Base-by-base conservation (phyloP, 2,888 invertebrate genomes). In the Pasiphila rectangulata region DNA sequence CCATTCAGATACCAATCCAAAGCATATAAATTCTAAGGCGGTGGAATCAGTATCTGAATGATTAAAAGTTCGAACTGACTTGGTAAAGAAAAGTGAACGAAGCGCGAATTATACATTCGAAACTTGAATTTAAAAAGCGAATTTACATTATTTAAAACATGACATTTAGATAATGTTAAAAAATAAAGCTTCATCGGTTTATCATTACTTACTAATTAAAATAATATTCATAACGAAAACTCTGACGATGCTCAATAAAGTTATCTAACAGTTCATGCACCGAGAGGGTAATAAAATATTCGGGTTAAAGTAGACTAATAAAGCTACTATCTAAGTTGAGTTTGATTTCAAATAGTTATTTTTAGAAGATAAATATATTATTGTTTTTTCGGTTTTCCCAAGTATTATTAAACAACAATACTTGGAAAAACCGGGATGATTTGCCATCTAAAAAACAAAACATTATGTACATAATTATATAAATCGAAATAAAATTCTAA, bases 181-280 rank as follows among this genome's bases (percentile, higher is more conserved):
- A 6, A 6, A 21, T 21, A 21, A 21, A 21, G 21, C 1, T 6
- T 6, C 21, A 21, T 5, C 6, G 4, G 21, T 21, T 21, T 21
- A 6, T 21, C 7, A 21, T 1, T 4, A 6, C 4, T 6, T 6
- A 6, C 21, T 21, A 6, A 21, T 21, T 7, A 21, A 21, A 6
- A 21, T 21, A 6, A 6, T 21, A 9, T 9, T 16, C 5, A 32
- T 4, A 3, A 32, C 4, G 4, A 32, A 16, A 17, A 15, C 17
- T 16, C 9, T 17, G 10, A 32, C 10, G 4, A 5, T 19, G 19
- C 27, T 2, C 23, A 7, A 37, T 23, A 4, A 35, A 34, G 25
- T 48, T 43, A 48, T 48, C 48, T 35, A 1, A 12, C 9, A 39
- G 48, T 48, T 48, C 29, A 39, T 19, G 27, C 29, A 21, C 17